Evolutionary conservation across 2,113 vertebrate species (phyloP).

Genomic region (Ranitomeya variabilis): DNA sequence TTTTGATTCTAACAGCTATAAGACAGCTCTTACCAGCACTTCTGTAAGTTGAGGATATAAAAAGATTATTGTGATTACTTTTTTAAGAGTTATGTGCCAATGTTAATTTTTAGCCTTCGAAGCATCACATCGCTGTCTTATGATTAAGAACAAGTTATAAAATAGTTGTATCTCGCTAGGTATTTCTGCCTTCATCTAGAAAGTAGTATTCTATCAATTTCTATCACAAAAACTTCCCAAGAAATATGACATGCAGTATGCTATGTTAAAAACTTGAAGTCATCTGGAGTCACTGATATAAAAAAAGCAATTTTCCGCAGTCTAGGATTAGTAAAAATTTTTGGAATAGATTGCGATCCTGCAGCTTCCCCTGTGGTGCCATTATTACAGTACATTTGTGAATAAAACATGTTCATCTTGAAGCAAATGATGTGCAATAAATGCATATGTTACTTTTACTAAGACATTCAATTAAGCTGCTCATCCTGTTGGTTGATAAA

Average conservation of each 20-base stretch:
- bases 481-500: slow-evolving; percentile 35
- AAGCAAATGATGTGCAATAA: slow-evolving; percentile 36
- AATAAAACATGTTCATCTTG: slow-evolving; percentile 46
- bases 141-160: not conserved
- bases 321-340: slow-evolving; percentile 9
- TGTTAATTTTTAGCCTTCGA: not conserved
- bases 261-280: not conserved
- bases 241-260: not conserved
- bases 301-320: slow-evolving; percentile 13
- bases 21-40: too few relatives aligned
- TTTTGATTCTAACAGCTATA: too few relatives aligned
- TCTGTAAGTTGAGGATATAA: too few relatives aligned
- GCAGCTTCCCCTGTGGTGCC: slow-evolving; percentile 35
- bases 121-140: not conserved
- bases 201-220: not conserved
- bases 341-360: slow-evolving; percentile 10
- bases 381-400: slow-evolving; percentile 48
- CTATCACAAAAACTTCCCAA: not conserved
- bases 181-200: not conserved
- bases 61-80: too few relatives aligned
- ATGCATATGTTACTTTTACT: slow-evolving; percentile 38
- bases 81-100: not conserved
- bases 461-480: slow-evolving; percentile 37
- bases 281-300: slow-evolving; percentile 9
- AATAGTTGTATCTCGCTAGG: not conserved